These are phyloP conservation scores for Drosophila chauvacae DNA, from an alignment of 1,140 invertebrate species.

Conservation along the genomic window DNA sequence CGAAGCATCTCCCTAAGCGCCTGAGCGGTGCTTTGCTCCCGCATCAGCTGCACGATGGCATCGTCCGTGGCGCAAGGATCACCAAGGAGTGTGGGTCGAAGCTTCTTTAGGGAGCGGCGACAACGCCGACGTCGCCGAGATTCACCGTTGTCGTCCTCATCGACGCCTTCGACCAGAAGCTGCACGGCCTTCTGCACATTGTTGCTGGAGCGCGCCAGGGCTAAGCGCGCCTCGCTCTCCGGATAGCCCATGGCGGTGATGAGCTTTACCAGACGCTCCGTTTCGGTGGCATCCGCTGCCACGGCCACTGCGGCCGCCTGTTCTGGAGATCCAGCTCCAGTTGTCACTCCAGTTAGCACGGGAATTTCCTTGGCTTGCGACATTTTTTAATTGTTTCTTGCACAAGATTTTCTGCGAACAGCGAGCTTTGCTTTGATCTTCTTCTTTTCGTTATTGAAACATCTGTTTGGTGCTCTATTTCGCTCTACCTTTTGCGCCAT, in stretches of 20 bases:
- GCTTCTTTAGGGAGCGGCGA: slow-evolving; percentile 16
- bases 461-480: not conserved
- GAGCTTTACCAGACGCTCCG: slow-evolving; percentile 30
- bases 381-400: slow-evolving; percentile 1
- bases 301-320: not conserved
- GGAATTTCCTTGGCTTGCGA: not conserved
- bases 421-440: not conserved
- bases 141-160: slow-evolving; percentile 5
- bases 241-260: slow-evolving; percentile 68
- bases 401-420: not conserved
- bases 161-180: slow-evolving; percentile 53
- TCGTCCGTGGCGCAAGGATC: slow-evolving; percentile 44
- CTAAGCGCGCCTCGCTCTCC: slow-evolving; percentile 46
- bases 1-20: slow-evolving; percentile 23
- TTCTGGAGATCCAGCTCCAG: slow-evolving; percentile 14
- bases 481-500: not conserved
- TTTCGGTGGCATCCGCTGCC: slow-evolving; percentile 27
- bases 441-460: not conserved
- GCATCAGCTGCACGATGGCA: slow-evolving; percentile 39
- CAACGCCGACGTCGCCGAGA: slow-evolving; percentile 14
- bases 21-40: not conserved
- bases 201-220: slow-evolving; percentile 50
- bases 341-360: not conserved
- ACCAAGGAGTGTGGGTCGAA: slow-evolving; percentile 44
- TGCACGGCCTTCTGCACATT: slow-evolving; percentile 69